Evolutionary conservation across 2,797 vertebrate genomes (phyloP).

Genomic region (Otolemur crassicaudatus): DNA sequence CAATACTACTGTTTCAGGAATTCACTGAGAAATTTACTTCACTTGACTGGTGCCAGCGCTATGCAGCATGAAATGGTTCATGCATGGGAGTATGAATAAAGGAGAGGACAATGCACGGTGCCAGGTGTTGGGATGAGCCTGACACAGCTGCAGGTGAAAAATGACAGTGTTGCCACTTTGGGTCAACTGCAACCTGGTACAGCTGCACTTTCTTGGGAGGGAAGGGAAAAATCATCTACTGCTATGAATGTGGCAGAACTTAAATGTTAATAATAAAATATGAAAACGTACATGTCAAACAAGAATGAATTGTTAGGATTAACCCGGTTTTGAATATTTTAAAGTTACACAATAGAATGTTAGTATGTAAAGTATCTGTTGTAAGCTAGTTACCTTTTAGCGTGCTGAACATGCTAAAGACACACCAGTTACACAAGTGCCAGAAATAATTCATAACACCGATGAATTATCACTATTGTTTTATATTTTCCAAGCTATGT

Average conservation of each 20-base stretch:
- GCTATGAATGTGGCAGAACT: constrained; percentile 75
- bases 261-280: constrained; percentile 75
- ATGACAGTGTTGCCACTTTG: constrained; percentile 86
- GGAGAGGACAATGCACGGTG: constrained; percentile 87
- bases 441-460: constrained; percentile 83
- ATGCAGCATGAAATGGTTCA: constrained; percentile 79
- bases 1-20: constrained; percentile 71
- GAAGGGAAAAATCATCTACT: constrained; percentile 76
- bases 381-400: constrained; percentile 57
- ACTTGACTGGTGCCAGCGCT: constrained; percentile 80
- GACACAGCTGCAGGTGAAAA: constrained; percentile 93
- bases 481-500: constrained; percentile 70
- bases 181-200: constrained; percentile 87
- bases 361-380: constrained; percentile 69
- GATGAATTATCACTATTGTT: constrained; percentile 64
- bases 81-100: constrained; percentile 82
- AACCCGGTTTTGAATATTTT: constrained; percentile 29
- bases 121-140: constrained; percentile 90
- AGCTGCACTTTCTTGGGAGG: constrained; percentile 87
- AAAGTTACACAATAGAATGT: constrained; percentile 46
- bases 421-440: constrained; percentile 73
- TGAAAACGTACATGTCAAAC: constrained; percentile 28
- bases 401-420: constrained; percentile 45
- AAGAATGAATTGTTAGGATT: constrained; percentile 16
- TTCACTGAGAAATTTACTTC: constrained; percentile 80